Evolutionary conservation across 2,113 vertebrate genomes (phyloP).

Genomic region (Larimichthys crocea): DNA sequence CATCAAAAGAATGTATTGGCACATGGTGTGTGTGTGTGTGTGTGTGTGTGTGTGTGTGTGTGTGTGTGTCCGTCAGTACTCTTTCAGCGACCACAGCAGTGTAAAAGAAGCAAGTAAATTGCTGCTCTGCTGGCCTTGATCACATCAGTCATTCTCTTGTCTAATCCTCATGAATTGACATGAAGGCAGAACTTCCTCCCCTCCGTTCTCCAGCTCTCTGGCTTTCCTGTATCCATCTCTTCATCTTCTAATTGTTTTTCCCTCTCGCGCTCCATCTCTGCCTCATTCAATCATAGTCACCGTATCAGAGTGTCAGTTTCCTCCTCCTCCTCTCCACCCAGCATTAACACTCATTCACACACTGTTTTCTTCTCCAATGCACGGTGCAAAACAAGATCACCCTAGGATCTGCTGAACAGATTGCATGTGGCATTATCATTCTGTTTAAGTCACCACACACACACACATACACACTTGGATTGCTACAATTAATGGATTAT

Average conservation of each 20-base stretch:
- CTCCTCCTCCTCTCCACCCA: slow-evolving; percentile 21
- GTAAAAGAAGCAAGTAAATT: slow-evolving; percentile 20
- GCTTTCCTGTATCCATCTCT: slow-evolving; percentile 10
- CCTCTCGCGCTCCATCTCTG: slow-evolving; percentile 28
- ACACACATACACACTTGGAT: not conserved
- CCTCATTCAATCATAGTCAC: slow-evolving; percentile 28
- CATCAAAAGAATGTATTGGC: not conserved
- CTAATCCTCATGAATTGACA: slow-evolving; percentile 33
- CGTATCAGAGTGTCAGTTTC: slow-evolving; percentile 18
- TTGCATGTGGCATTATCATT: slow-evolving; percentile 42
- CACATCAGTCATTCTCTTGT: slow-evolving; percentile 28
- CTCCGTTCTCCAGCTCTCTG: not conserved
- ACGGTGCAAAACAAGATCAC: slow-evolving; percentile 23
- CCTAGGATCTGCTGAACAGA: slow-evolving; percentile 14
- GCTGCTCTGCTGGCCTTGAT: slow-evolving; percentile 11
- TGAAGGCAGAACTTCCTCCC: slow-evolving; percentile 18
- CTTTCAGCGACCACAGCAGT: not conserved
- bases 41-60: not conserved
- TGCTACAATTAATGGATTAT: not conserved
- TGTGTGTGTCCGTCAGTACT: slow-evolving; percentile 12
- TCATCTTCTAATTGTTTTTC: slow-evolving; percentile 43
- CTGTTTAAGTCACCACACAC: slow-evolving; percentile 15
- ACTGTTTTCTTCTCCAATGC: not conserved
- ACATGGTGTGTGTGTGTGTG: slow-evolving; percentile 4
- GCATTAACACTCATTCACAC: slow-evolving; percentile 25